Evolutionary conservation across 2,113 vertebrate species (phyloP).

Genomic region (Cromileptes altivelis): DNA sequence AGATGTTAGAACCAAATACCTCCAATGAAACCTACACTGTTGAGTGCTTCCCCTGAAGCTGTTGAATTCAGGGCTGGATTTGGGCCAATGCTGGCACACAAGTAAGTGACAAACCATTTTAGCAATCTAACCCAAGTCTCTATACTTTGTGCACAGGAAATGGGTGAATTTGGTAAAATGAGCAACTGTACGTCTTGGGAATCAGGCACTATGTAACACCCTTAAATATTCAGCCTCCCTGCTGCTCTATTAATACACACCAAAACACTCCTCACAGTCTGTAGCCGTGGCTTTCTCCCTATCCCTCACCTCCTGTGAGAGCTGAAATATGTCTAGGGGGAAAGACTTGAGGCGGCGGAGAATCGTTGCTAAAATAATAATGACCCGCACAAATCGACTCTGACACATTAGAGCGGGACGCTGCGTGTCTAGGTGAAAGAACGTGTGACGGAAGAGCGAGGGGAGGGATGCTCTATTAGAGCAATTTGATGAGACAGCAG

Average conservation of each 20-base stretch:
- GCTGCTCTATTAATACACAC: conserved; percentile 34
- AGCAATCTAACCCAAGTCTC: neutral
- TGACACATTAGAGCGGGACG: conserved; percentile 61
- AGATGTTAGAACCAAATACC: neutral
- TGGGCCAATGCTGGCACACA: conserved; percentile 28
- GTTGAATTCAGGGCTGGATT: conserved; percentile 50
- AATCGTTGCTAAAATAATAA: conserved; percentile 79
- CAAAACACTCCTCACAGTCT: conserved; percentile 2
- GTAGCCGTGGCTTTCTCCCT: neutral
- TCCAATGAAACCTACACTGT: conserved; percentile 28
- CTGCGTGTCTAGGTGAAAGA: conserved; percentile 35
- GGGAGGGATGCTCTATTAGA: conserved; percentile 43
- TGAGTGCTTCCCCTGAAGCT: conserved; percentile 28
- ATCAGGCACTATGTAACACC: neutral
- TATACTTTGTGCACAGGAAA: neutral
- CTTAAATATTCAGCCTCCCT: conserved; percentile 2
- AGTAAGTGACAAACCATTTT: conserved; percentile 13
- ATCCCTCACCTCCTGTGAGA: conserved; percentile 15
- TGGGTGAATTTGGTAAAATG: neutral
- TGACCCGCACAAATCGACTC: conserved; percentile 65
- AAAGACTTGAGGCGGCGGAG: conserved; percentile 4
- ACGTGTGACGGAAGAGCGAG: neutral
- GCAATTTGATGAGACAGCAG: conserved; percentile 79
- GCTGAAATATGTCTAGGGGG: conserved; percentile 38
- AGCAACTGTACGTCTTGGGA: neutral